phyloP scores from a whole-genome alignment of 2,113 vertebrate species.

The Glareola pratincola region DNA sequence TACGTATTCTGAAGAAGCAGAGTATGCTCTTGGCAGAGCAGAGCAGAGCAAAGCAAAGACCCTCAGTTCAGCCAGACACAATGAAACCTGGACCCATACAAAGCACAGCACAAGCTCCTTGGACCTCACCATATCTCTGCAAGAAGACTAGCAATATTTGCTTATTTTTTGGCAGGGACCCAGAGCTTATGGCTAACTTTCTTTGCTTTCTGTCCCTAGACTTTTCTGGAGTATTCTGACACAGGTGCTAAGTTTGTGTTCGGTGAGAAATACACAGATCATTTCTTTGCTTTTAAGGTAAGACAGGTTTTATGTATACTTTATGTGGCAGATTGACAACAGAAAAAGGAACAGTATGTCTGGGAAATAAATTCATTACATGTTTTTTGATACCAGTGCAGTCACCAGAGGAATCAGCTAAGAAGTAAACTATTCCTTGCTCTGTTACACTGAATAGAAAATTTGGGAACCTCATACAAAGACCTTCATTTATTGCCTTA shows the following conservation, averaged over 20 bases:
- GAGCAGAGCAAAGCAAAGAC: neutral
- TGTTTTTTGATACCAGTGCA: neutral
- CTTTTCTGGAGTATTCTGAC: slow-evolving; percentile 79
- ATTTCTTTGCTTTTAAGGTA: slow-evolving; percentile 89
- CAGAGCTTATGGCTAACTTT: neutral
- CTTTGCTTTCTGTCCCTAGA: slow-evolving; percentile 57
- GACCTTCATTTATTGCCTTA: neutral
- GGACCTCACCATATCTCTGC: neutral
- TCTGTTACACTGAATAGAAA: neutral
- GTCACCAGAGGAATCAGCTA: neutral
- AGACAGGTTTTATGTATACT: neutral
- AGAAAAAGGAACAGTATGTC: neutral
- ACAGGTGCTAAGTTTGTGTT: slow-evolving; percentile 84
- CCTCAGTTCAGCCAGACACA: neutral
- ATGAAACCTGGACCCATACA: neutral
- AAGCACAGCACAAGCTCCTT: neutral
- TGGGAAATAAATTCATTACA: neutral
- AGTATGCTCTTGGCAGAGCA: neutral
- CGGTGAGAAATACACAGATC: slow-evolving; percentile 78
- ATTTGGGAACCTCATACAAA: neutral
- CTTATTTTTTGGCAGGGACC: neutral
- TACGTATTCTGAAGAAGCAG: neutral
- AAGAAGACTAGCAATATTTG: neutral
- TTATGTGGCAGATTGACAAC: neutral
- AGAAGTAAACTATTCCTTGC: neutral